phyloP scores from a whole-genome alignment of 2,113 vertebrate genomes.

The Otus sunia region DNA sequence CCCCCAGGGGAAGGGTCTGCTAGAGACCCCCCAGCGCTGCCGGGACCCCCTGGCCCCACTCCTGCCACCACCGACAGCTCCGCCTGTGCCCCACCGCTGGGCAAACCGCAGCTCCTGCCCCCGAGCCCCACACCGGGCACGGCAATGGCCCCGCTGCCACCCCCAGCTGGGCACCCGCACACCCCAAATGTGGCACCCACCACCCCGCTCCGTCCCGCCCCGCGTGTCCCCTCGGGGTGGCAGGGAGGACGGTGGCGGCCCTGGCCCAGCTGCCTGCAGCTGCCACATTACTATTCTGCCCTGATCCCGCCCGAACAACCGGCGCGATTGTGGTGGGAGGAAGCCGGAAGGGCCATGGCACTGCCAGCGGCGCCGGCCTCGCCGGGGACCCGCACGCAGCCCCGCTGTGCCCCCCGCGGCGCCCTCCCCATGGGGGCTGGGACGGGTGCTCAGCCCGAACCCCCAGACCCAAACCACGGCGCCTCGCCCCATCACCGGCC shows the following conservation, averaged over 20 bases:
- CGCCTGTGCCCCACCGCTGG: not conserved
- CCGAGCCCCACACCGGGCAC: fast-evolving
- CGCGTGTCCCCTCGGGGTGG: fast-evolving
- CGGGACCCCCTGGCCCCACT: not conserved
- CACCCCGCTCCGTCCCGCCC: fast-evolving
- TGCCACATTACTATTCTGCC: slow-evolving; percentile 56
- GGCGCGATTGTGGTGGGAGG: slow-evolving; percentile 5
- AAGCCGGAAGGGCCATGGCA: not conserved
- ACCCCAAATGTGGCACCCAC: fast-evolving
- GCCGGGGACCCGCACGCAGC: not conserved
- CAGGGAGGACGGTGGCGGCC: not conserved
- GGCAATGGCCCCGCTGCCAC: fast-evolving
- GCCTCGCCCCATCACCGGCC: not conserved
- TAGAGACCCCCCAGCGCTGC: not conserved
- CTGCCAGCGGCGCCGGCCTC: not conserved
- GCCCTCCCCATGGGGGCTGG: not conserved
- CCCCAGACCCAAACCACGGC: fast-evolving
- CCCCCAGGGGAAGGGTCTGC: not conserved
- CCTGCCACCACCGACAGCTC: not conserved
- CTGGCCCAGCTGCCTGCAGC: not conserved
- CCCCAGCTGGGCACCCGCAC: fast-evolving
- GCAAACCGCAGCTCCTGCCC: not conserved
- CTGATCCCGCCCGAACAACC: slow-evolving; percentile 39
- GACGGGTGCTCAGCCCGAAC: fast-evolving
- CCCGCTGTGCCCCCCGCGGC: fast-evolving